Evolutionary conservation across 2,888 invertebrate genomes (phyloP), one percentile per base, ranked within the genome.

Genomic region (Luffia ferchaultella): DNA sequence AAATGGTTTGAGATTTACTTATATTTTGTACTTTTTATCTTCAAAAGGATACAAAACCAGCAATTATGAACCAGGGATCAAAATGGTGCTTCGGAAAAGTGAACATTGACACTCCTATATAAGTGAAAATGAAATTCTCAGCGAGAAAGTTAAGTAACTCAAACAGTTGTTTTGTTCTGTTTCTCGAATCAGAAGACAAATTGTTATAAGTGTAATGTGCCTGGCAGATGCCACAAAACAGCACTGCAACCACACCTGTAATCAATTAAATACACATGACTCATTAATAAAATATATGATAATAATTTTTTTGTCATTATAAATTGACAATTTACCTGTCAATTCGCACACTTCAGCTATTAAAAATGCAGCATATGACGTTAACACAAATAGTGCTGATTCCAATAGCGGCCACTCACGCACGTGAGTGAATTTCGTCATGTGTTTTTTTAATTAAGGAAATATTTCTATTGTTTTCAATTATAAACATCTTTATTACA

Each of bases 171-270:
- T 97, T 97, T 20, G 96, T 97, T 57, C 95, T 86, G 57, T 88
- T 87, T 58, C 96, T 88, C 0, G 96, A 95, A 67, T 96, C 94
- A 50, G 89, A 86, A 0, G 96, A 96, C 40, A 97, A 79, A 77
- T 97, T 97, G 79, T 98, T 98, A 82, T 95, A 98, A 0, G 98
- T 99, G 74, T 99, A 99, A 79, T 99, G 98, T 17, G 98, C 98
- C 80, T 99, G 98, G 67, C 97, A 97, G 64, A 99, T 98, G 20
- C 98, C 98, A 78, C 98, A 98, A 78, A 98, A 99, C 45, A 99
- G 73, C 0, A 98, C 97, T 48, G 98, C 95, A 12, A 99, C 98
- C 57, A 98, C 97, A 50, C 95, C 92, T 92, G 73, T 0, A 54
- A 57, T 50, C 45, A 52, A 46, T 9, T 12, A 46, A 16, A 43